Evolutionary conservation across 2,113 vertebrate species (phyloP).

Genomic region (Loxodonta africana): DNA sequence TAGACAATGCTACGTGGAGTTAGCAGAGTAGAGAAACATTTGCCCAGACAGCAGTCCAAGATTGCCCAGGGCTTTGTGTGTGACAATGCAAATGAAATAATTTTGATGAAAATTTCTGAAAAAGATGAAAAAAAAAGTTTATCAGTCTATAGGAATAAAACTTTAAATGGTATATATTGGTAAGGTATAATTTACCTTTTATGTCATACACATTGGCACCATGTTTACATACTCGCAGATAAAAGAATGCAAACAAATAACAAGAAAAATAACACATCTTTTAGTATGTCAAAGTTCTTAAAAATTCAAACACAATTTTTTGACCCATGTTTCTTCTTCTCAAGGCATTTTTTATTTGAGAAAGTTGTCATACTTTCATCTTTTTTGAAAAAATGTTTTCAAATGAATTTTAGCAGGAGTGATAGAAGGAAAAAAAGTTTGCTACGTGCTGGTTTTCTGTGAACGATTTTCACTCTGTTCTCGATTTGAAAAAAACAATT

Average conservation of each 20-base stretch:
- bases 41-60: neutral
- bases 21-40: neutral
- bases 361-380: slow-evolving; percentile 58
- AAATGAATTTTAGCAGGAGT: slow-evolving; percentile 62
- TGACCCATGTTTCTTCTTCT: slow-evolving; percentile 17
- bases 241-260: slow-evolving; percentile 12
- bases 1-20: neutral
- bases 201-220: neutral
- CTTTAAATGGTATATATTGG: neutral
- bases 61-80: neutral
- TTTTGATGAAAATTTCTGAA: neutral
- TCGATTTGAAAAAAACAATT: slow-evolving; percentile 68
- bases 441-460: slow-evolving; percentile 41
- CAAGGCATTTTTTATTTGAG: slow-evolving; percentile 34
- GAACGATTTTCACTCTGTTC: slow-evolving; percentile 51
- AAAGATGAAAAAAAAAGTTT: neutral
- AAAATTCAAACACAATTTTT: slow-evolving; percentile 16
- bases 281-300: slow-evolving; percentile 60
- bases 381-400: slow-evolving; percentile 67
- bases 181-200: neutral
- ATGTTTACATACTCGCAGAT: neutral
- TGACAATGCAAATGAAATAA: slow-evolving; percentile 1
- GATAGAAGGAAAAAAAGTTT: neutral
- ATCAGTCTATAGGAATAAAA: neutral
- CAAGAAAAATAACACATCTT: slow-evolving; percentile 49